Percentiles rank a stretch among this genome's conserved stretches.
Conservation (phyloP, 1,140 invertebrate species). For the Musca domestica region DNA sequence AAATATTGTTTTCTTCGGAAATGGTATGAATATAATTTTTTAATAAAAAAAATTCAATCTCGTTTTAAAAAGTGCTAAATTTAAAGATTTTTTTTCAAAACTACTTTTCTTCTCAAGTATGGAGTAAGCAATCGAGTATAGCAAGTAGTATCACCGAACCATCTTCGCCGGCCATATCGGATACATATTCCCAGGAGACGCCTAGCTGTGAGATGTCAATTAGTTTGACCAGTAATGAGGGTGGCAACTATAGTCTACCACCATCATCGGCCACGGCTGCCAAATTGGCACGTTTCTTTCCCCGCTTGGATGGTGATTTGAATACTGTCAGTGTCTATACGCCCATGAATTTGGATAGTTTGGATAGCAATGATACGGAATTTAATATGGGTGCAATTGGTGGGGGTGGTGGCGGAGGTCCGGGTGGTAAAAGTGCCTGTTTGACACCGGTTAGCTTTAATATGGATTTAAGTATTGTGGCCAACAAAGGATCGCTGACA, state of each 20-base stretch:
- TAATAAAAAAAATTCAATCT: no score
- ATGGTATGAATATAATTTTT: no score
- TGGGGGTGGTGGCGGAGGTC: constrained; percentile 24
- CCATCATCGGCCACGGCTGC: constrained; percentile 14
- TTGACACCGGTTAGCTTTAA: constrained; percentile 43
- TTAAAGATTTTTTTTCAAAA: no score
- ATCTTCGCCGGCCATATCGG: constrained; percentile 66
- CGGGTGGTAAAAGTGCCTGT: constrained; percentile 34
- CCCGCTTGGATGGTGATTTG: constrained; percentile 60
- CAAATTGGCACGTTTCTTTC: constrained; percentile 56
- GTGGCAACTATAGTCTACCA: constrained; percentile 30
- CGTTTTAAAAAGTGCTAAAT: no score
- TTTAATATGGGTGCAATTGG: constrained; percentile 12
- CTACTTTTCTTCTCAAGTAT: constrained; percentile 38
- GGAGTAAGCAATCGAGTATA: constrained; percentile 49
- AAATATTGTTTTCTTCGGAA: no score
- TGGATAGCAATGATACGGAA: constrained; percentile 39
- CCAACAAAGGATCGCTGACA: constrained; percentile 48
- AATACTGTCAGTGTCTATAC: constrained; percentile 61
- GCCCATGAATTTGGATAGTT: constrained; percentile 58
- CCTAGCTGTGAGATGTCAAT: constrained; percentile 64
- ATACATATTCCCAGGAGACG: constrained; percentile 58
- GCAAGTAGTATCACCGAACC: constrained; percentile 59
- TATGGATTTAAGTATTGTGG: constrained; percentile 45
- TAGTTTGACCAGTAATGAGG: constrained; percentile 63